These are phyloP conservation scores for Araneus ventricosus DNA, from an alignment of 1,140 invertebrate genomes.

Conservation along the genomic window DNA sequence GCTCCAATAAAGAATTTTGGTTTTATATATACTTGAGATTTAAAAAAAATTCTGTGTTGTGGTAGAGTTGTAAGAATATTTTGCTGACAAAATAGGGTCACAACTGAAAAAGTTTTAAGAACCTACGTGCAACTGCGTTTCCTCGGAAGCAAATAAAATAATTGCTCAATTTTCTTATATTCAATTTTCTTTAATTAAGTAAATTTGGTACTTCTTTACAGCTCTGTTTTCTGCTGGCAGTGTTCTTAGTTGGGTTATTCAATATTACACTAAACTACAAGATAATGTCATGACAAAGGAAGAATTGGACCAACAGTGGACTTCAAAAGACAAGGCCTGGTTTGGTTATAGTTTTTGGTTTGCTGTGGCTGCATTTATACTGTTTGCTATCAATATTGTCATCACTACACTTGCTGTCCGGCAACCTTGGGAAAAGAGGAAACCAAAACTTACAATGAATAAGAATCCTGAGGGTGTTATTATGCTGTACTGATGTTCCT, in stretches of 20 bases:
- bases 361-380: conserved; percentile 86
- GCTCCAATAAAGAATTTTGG: too few relatives aligned
- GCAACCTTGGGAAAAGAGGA: conserved; percentile 82
- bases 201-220: conserved; percentile 81
- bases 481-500: conserved; percentile 86
- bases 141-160: not conserved
- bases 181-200: not conserved
- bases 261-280: conserved; percentile 87
- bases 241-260: conserved; percentile 87
- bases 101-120: too few relatives aligned
- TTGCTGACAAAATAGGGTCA: too few relatives aligned
- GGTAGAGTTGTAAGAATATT: too few relatives aligned
- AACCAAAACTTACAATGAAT: conserved; percentile 83
- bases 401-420: conserved; percentile 87
- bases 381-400: conserved; percentile 88
- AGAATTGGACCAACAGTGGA: conserved; percentile 87
- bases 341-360: conserved; percentile 91
- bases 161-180: not conserved
- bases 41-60: too few relatives aligned
- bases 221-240: conserved; percentile 86
- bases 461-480: conserved; percentile 91
- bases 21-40: too few relatives aligned
- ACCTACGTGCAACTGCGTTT: too few relatives aligned
- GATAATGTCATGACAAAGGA: conserved; percentile 89
- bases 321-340: conserved; percentile 85